Conservation (phyloP, 2,888 invertebrate species). For the Pristionchus maxplancki region DNA sequence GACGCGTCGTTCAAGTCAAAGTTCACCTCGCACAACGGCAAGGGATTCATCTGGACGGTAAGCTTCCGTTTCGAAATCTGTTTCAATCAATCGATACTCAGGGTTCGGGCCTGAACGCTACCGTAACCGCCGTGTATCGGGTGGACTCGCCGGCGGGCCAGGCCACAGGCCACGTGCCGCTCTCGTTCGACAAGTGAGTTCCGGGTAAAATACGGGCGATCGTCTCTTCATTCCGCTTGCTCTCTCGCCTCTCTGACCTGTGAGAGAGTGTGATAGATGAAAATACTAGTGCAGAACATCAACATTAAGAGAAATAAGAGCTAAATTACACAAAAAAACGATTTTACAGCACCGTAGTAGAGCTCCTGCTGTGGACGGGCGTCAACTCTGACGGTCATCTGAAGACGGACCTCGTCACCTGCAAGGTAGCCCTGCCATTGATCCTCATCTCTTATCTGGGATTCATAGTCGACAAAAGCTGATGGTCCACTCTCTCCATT, state of each 20-base stretch:
- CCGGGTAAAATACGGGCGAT: too few relatives aligned
- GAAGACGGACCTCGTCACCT: constrained; percentile 73
- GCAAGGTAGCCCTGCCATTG: constrained; percentile 62
- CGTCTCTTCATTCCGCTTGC: too few relatives aligned
- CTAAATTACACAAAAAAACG: too few relatives aligned
- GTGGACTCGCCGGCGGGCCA: constrained; percentile 69
- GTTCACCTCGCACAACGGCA: constrained; percentile 64
- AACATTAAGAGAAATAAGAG: too few relatives aligned
- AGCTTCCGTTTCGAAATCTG: constrained; percentile 9
- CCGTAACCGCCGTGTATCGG: constrained; percentile 69
- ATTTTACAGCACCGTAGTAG: constrained; percentile 70
- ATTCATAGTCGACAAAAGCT: too few relatives aligned
- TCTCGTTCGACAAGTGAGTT: constrained; percentile 72
- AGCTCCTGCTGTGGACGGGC: constrained; percentile 70
- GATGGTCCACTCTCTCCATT: too few relatives aligned
- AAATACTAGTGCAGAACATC: too few relatives aligned
- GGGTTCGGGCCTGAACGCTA: constrained; percentile 73
- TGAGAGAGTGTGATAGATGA: neutral
- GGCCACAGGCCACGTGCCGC: constrained; percentile 73
- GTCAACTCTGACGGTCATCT: constrained; percentile 76
- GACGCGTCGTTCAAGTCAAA: constrained; percentile 65
- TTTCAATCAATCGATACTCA: constrained; percentile 53
- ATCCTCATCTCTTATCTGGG: too few relatives aligned
- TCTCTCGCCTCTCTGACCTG: too few relatives aligned
- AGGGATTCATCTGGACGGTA: constrained; percentile 74